These are phyloP conservation scores for Drosophila navojoa DNA, from an alignment of 1,140 invertebrate genomes.

Conservation along the genomic window DNA sequence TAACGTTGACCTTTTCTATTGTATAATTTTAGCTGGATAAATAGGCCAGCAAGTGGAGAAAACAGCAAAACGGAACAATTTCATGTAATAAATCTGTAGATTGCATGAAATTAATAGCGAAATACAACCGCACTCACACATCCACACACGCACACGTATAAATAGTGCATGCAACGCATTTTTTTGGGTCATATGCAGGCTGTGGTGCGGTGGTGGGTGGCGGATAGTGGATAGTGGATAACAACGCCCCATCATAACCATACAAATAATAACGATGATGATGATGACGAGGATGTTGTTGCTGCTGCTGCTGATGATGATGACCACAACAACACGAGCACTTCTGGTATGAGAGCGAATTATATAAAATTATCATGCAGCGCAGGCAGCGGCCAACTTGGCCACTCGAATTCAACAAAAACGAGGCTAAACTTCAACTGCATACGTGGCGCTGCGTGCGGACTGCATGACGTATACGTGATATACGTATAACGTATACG, in stretches of 20 bases:
- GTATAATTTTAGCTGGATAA: conserved; percentile 49
- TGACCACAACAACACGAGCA: conserved; percentile 53
- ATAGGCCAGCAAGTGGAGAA: conserved; percentile 14
- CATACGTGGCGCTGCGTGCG: conserved; percentile 34
- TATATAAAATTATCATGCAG: conserved; percentile 82
- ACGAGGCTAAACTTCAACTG: conserved; percentile 49
- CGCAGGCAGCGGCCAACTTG: conserved; percentile 59
- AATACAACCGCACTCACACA: neutral
- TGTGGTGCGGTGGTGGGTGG: neutral
- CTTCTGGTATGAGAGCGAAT: conserved; percentile 59
- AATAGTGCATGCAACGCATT: conserved; percentile 59
- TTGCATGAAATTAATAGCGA: conserved; percentile 58
- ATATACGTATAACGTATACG: conserved; percentile 62
- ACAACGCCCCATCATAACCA: neutral
- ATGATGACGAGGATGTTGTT: neutral
- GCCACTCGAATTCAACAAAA: conserved; percentile 64
- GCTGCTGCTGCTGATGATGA: neutral
- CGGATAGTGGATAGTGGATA: neutral
- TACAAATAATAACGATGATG: neutral
- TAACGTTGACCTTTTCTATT: conserved; percentile 23
- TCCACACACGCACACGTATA: conserved; percentile 6
- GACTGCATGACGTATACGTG: conserved; percentile 61
- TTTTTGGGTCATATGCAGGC: conserved; percentile 23
- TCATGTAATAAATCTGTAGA: conserved; percentile 62
- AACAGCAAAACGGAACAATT: conserved; percentile 45